Conservation (phyloP, 2,888 invertebrate genomes). For the Crematogaster levior region DNA sequence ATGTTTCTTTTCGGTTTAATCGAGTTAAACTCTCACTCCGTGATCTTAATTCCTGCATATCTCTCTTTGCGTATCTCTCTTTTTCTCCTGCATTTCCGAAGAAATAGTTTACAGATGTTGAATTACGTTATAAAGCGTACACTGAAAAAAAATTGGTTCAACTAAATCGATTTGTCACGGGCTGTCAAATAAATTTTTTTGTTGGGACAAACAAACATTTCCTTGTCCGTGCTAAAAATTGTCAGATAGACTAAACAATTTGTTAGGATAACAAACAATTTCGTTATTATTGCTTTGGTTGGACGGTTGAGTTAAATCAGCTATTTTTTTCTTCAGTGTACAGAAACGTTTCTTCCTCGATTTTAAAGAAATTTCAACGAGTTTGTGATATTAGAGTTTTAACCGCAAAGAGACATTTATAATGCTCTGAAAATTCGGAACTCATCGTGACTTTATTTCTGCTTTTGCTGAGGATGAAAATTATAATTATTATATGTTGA, state of each 20-base stretch:
- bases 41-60: neutral
- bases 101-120: neutral
- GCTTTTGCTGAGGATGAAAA: neutral
- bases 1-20: neutral
- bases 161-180: too few species aligned
- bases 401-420: neutral
- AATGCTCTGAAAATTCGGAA: neutral
- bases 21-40: neutral
- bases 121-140: constrained; percentile 10
- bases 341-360: neutral
- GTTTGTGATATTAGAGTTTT: neutral
- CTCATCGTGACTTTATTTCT: neutral
- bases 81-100: neutral
- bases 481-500: constrained; percentile 1
- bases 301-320: too few species aligned
- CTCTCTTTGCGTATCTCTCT: neutral
- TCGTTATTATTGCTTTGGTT: too few species aligned
- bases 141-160: too few species aligned
- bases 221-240: too few species aligned
- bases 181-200: too few species aligned
- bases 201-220: too few species aligned
- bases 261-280: too few species aligned
- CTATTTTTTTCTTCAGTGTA: too few species aligned
- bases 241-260: too few species aligned
- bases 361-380: neutral